Percentiles rank a stretch among this genome's conserved stretches.
These are phyloP conservation scores for Halictus ligatus DNA, from an alignment of 2,888 invertebrate species.

Conservation along the genomic window DNA sequence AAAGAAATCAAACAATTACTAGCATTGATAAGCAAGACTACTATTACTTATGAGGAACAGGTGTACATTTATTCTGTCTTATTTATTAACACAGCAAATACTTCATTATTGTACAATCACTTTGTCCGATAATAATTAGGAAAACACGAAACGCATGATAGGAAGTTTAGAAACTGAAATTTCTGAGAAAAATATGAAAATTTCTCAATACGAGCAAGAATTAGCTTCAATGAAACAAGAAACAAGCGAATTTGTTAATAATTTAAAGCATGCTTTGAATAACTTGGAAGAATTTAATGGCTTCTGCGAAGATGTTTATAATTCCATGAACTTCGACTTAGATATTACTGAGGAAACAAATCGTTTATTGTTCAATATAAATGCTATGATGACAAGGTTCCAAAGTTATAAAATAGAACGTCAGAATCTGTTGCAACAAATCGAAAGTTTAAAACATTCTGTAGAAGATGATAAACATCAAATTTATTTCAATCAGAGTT, in stretches of 20 bases:
- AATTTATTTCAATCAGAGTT: conserved; percentile 17
- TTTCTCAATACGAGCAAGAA: conserved; percentile 70
- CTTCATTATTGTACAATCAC: not conserved
- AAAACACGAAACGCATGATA: conserved; percentile 62
- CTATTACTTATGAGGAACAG: conserved; percentile 65
- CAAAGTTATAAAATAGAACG: conserved; percentile 68
- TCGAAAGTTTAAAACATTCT: conserved; percentile 58
- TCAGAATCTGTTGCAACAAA: conserved; percentile 58
- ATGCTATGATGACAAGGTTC: conserved; percentile 57
- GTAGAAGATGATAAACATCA: conserved; percentile 13
- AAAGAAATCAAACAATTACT: conserved; percentile 75
- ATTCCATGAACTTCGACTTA: conserved; percentile 50
- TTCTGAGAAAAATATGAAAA: conserved; percentile 64
- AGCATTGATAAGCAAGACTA: conserved; percentile 66
- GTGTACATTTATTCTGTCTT: conserved; percentile 48
- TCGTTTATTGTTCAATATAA: conserved; percentile 61
- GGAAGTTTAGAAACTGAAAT: conserved; percentile 63
- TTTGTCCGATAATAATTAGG: conserved; percentile 54
- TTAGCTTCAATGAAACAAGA: conserved; percentile 62
- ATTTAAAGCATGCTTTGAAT: conserved; percentile 65
- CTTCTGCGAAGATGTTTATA: conserved; percentile 59
- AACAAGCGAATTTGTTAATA: conserved; percentile 65
- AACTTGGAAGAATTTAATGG: conserved; percentile 66
- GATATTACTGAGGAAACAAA: conserved; percentile 65
- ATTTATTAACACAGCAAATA: not conserved